These are phyloP conservation scores for Sminthurinus signatus DNA, from an alignment of 1,140 invertebrate species.

Conservation along the genomic window DNA sequence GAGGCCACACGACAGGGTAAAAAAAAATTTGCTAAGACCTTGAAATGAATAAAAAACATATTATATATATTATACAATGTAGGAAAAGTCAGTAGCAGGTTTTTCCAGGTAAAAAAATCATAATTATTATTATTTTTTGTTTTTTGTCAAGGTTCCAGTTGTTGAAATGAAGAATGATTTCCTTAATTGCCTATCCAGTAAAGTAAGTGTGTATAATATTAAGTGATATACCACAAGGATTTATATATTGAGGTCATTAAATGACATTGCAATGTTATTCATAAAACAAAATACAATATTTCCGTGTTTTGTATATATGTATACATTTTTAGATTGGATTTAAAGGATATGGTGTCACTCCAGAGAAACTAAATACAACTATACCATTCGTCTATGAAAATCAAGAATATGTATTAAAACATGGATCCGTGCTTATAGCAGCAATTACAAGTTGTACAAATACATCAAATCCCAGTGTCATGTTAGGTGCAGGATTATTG, in stretches of 20 bases:
- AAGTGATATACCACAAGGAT: too few relatives aligned
- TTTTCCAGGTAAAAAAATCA: too few relatives aligned
- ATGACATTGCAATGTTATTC: too few relatives aligned
- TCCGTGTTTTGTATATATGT: background rate
- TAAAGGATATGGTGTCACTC: slow-evolving; percentile 82
- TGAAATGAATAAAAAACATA: too few relatives aligned
- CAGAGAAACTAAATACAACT: slow-evolving; percentile 57
- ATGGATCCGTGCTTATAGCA: slow-evolving; percentile 93
- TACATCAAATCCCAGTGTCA: slow-evolving; percentile 95
- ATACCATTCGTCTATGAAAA: slow-evolving; percentile 74
- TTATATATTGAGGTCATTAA: too few relatives aligned
- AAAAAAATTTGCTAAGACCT: too few relatives aligned
- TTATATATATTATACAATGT: too few relatives aligned
- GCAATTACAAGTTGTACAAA: slow-evolving; percentile 98
- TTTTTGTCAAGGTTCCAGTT: too few relatives aligned
- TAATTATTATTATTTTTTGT: too few relatives aligned
- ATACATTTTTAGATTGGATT: slow-evolving; percentile 69
- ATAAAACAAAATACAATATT: too few relatives aligned
- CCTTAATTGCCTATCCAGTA: slow-evolving; percentile 74
- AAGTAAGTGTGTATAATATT: slow-evolving; percentile 53
- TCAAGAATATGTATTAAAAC: slow-evolving; percentile 71
- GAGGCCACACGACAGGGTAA: slow-evolving; percentile 92
- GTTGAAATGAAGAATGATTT: slow-evolving; percentile 88
- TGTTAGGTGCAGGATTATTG: slow-evolving; percentile 90
- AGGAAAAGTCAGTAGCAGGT: too few relatives aligned